Conservation (phyloP, 2,888 invertebrate genomes). For the Drosophila neotestacea region DNA sequence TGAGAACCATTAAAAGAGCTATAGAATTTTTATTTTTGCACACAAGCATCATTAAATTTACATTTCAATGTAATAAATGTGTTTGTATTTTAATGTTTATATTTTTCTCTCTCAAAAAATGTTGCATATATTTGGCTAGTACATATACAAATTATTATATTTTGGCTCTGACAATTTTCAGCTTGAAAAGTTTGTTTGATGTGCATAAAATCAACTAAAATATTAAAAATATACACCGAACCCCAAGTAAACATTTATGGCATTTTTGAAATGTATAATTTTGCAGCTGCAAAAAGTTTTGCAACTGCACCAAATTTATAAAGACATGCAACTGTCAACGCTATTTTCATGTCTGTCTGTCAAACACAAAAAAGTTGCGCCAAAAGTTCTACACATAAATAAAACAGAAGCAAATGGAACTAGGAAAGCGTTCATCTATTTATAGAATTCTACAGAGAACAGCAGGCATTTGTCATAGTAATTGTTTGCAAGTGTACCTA, state of each 20-base stretch:
- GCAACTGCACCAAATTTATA: slow-evolving; percentile 51
- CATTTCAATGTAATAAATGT: slow-evolving; percentile 35
- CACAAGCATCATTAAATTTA: slow-evolving; percentile 30
- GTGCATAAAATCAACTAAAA: slow-evolving; percentile 18
- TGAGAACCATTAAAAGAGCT: slow-evolving; percentile 47
- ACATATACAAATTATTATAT: slow-evolving; percentile 3
- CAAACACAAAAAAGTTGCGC: slow-evolving; percentile 39
- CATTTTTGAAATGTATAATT: slow-evolving; percentile 30
- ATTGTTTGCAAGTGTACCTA: slow-evolving; percentile 2
- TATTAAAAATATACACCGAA: slow-evolving; percentile 2
- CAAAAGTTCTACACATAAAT: slow-evolving; percentile 29
- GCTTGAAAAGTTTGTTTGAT: slow-evolving; percentile 44
- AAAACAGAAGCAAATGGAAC: slow-evolving; percentile 12
- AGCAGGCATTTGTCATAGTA: neutral
- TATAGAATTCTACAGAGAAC: slow-evolving; percentile 17
- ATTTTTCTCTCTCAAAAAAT: neutral
- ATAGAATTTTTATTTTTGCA: slow-evolving; percentile 27
- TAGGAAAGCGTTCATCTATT: slow-evolving; percentile 32
- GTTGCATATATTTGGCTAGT: neutral
- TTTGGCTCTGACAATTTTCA: slow-evolving; percentile 11
- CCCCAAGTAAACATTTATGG: slow-evolving; percentile 14
- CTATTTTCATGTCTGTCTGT: slow-evolving; percentile 52
- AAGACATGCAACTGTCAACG: slow-evolving; percentile 63
- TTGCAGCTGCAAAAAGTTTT: slow-evolving; percentile 54
- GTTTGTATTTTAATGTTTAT: neutral